A percentile compares a stretch with the other conserved stretches of the same genome.
These are phyloP conservation scores for Zeuzera pyrina DNA, from an alignment of 2,888 invertebrate species.

Conservation along the genomic window DNA sequence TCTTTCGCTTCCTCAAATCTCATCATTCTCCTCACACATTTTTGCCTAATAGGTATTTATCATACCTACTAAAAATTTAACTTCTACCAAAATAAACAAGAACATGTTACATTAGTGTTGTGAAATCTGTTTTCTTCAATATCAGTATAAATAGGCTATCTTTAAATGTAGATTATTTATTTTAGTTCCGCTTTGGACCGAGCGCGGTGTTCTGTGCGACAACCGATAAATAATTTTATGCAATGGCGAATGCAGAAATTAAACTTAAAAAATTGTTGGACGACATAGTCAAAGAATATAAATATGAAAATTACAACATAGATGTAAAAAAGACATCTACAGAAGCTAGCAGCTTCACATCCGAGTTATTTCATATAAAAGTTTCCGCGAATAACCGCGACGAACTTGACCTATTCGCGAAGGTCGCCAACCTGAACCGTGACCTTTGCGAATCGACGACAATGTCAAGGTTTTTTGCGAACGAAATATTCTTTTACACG, in stretches of 20 bases:
- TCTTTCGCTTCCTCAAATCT: too few relatives aligned
- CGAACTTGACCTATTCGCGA: slow-evolving; percentile 31
- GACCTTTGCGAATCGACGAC: slow-evolving; percentile 21
- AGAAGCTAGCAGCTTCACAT: slow-evolving; percentile 37
- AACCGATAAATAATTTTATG: too few relatives aligned
- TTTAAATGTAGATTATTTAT: too few relatives aligned
- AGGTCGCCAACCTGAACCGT: slow-evolving; percentile 26
- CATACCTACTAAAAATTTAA: too few relatives aligned
- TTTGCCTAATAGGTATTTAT: too few relatives aligned
- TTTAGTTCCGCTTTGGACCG: too few relatives aligned
- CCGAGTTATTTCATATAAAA: slow-evolving; percentile 23
- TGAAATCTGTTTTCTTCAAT: too few relatives aligned
- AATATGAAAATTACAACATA: slow-evolving; percentile 17
- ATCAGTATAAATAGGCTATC: too few relatives aligned
- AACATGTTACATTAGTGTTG: too few relatives aligned
- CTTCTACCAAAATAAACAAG: too few relatives aligned
- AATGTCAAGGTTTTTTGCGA: slow-evolving; percentile 20
- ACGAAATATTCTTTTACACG: slow-evolving; percentile 20
- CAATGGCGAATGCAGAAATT: neutral
- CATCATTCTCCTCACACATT: too few relatives aligned
- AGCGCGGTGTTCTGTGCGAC: too few relatives aligned
- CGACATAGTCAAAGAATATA: slow-evolving; percentile 20
- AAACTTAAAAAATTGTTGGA: slow-evolving; percentile 17
- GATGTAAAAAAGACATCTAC: slow-evolving; percentile 24
- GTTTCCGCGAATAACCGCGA: slow-evolving; percentile 14